A percentile compares a stretch with the other conserved stretches of the same genome.
Evolutionary conservation across 2,888 invertebrate species (phyloP).

Genomic region (Diarsia mendica): DNA sequence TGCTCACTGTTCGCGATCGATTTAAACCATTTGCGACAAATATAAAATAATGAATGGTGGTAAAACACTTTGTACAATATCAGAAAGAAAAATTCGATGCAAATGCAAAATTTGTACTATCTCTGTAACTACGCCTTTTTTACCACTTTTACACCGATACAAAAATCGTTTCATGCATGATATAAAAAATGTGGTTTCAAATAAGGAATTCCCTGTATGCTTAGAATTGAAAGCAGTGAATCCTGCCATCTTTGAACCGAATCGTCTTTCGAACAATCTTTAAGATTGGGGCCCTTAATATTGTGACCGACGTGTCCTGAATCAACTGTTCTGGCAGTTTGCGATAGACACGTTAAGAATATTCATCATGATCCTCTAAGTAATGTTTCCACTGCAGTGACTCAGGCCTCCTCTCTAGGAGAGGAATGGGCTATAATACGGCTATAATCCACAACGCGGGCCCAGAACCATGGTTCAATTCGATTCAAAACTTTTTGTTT

Average conservation of each 20-base stretch:
- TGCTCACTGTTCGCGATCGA: neutral
- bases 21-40: neutral
- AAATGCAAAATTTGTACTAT: slow-evolving; percentile 55
- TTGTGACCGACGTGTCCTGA: neutral
- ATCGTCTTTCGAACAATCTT: slow-evolving; percentile 4
- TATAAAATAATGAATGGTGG: slow-evolving; percentile 9
- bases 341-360: neutral
- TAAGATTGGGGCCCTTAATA: neutral
- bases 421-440: too few species aligned
- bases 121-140: slow-evolving; percentile 9
- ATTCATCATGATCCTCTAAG: too few species aligned
- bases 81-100: neutral
- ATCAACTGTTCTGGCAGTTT: neutral
- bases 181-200: slow-evolving; percentile 23
- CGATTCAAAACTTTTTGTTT: neutral
- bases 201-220: slow-evolving; percentile 27
- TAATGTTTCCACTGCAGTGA: too few species aligned
- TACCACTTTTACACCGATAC: slow-evolving; percentile 26
- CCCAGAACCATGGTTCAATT: neutral
- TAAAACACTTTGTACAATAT: slow-evolving; percentile 30
- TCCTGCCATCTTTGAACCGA: neutral
- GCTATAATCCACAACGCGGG: too few species aligned
- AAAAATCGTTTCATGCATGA: slow-evolving; percentile 32
- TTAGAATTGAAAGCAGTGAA: slow-evolving; percentile 7
- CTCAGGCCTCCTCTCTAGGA: too few species aligned